Percentiles rank a stretch among this genome's conserved stretches.
These are phyloP conservation scores for Apodemia zela DNA, from an alignment of 2,888 invertebrate species.

Conservation along the genomic window DNA sequence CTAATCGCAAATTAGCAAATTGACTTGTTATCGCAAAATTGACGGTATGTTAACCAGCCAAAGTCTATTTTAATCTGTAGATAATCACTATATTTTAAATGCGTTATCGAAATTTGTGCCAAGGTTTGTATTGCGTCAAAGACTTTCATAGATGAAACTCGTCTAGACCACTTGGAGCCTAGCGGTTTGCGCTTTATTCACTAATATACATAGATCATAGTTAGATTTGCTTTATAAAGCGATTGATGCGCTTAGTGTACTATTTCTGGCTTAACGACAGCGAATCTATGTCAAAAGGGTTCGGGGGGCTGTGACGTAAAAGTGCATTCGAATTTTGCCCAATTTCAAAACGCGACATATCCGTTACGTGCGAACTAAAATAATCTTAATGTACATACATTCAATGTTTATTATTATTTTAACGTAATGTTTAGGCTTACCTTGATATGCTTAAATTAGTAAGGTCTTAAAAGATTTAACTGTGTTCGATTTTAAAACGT, in stretches of 20 bases:
- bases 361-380: conserved; percentile 28
- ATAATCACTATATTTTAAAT: conserved; percentile 26
- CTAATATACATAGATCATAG: neutral
- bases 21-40: conserved; percentile 12
- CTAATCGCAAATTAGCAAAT: conserved; percentile 5
- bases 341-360: conserved; percentile 38
- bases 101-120: conserved; percentile 47
- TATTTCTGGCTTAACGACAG: conserved; percentile 60
- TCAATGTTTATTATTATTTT: conserved; percentile 38
- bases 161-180: conserved; percentile 55
- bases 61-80: conserved; percentile 15
- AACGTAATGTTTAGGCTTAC: conserved; percentile 31
- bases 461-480: conserved; percentile 37
- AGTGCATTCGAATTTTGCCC: conserved; percentile 50
- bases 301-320: conserved; percentile 56
- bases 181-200: conserved; percentile 27
- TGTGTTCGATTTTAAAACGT: conserved; percentile 34
- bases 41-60: conserved; percentile 14
- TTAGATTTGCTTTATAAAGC: conserved; percentile 14
- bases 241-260: conserved; percentile 25
- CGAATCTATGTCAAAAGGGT: conserved; percentile 62
- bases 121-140: conserved; percentile 54
- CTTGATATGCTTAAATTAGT: conserved; percentile 35
- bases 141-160: conserved; percentile 33
- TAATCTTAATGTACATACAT: conserved; percentile 31